Conservation (phyloP, 2,888 invertebrate species). For the Rotaria socialis region DNA sequence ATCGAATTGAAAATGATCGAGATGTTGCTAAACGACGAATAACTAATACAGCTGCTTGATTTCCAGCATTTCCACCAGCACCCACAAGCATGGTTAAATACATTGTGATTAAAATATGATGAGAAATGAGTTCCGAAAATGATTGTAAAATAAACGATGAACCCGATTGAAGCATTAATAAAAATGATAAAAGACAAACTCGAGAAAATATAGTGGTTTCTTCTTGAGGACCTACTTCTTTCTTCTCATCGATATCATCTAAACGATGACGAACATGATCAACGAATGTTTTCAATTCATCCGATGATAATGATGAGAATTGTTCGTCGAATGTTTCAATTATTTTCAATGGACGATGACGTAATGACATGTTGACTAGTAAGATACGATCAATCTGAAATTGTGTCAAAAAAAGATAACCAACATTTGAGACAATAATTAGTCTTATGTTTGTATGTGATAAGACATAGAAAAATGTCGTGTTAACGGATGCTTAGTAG, state of each 20-base stretch:
- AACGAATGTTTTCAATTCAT: not conserved
- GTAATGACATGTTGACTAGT: not conserved
- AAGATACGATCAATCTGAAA: not conserved
- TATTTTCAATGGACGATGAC: not conserved
- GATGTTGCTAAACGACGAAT: conserved; percentile 13
- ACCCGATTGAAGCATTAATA: not conserved
- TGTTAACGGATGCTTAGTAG: not conserved
- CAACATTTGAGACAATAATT: not conserved
- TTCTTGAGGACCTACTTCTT: not conserved
- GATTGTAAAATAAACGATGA: conserved; percentile 24
- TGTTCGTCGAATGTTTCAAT: not conserved
- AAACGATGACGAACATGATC: not conserved
- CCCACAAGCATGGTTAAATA: conserved; percentile 28
- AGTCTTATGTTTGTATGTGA: not conserved
- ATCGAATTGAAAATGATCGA: not conserved
- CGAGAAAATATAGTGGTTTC: not conserved
- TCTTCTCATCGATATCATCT: not conserved
- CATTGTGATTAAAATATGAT: conserved; percentile 11
- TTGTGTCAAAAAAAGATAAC: not conserved
- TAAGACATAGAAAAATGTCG: not conserved
- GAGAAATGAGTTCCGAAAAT: not conserved
- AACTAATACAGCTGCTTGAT: conserved; percentile 26
- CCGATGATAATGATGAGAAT: not conserved
- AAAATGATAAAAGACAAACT: not conserved
- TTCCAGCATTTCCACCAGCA: conserved; percentile 14